A percentile compares a stretch with the other conserved stretches of the same genome.
Evolutionary conservation across 2,113 vertebrate genomes (phyloP).

Genomic region (Ranitomeya variabilis): DNA sequence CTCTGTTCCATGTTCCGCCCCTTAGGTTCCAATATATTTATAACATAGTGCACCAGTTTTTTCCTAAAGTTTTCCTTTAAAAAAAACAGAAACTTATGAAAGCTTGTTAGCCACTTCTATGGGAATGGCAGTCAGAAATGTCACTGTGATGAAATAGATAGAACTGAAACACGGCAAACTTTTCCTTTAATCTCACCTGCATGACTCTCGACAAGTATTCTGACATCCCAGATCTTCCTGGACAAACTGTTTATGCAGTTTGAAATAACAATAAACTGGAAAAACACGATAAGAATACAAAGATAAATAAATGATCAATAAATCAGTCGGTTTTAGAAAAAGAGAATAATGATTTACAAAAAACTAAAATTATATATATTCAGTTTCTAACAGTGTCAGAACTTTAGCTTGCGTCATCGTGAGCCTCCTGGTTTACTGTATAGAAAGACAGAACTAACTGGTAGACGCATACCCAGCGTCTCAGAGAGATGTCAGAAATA

Average conservation of each 20-base stretch:
- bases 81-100: neutral
- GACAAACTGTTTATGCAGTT: slow-evolving; percentile 71
- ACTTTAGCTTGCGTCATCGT: neutral
- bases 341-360: neutral
- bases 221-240: slow-evolving; percentile 78
- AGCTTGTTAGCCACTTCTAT: neutral
- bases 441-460: neutral
- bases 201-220: slow-evolving; percentile 73
- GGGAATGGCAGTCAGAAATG: neutral
- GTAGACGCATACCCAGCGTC: no score
- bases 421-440: neutral
- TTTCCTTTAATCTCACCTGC: slow-evolving; percentile 70
- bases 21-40: neutral
- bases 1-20: neutral
- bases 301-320: neutral
- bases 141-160: neutral
- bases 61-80: neutral
- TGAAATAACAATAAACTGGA: slow-evolving; percentile 81
- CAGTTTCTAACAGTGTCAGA: neutral
- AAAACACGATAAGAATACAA: neutral
- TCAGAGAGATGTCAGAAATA: neutral
- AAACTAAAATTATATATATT: neutral
- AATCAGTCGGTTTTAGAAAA: neutral
- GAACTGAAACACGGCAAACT: neutral
- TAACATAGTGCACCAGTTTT: neutral